Evolutionary conservation across 2,888 invertebrate species (phyloP).

Genomic region (Parelbella ahira): DNA sequence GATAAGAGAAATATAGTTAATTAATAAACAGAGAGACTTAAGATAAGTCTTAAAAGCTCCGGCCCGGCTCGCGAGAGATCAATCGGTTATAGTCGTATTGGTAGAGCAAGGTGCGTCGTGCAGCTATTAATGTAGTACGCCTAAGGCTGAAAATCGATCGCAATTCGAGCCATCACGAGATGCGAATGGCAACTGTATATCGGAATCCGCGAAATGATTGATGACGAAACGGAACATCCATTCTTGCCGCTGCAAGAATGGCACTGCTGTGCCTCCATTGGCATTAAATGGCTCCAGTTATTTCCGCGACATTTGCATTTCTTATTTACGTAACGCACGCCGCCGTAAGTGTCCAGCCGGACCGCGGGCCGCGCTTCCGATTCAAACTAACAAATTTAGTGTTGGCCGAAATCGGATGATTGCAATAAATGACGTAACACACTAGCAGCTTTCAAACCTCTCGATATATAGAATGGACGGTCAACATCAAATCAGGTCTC

Average conservation of each 20-base stretch:
- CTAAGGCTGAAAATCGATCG: constrained; percentile 10
- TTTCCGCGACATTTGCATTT: constrained; percentile 26
- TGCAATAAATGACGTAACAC: constrained; percentile 7
- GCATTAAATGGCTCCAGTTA: constrained; percentile 7
- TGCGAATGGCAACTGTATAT: constrained; percentile 5
- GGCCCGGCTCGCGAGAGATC: constrained; percentile 20
- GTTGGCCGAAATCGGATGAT: constrained; percentile 15
- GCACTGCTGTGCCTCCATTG: neutral
- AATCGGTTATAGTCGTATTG: constrained; percentile 13
- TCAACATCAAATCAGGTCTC: constrained; percentile 38
- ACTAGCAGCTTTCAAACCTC: constrained; percentile 6
- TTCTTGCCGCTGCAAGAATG: constrained; percentile 5
- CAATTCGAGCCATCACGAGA: neutral
- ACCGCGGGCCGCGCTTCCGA: constrained; percentile 2
- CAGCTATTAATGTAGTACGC: constrained; percentile 7
- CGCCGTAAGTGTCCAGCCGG: constrained; percentile 7
- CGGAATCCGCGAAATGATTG: constrained; percentile 11
- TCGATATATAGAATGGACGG: neutral
- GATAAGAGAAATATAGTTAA: constrained; percentile 23
- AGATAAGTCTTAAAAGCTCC: constrained; percentile 23
- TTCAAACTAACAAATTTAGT: neutral
- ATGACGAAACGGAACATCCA: constrained; percentile 16
- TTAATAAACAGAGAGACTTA: constrained; percentile 24
- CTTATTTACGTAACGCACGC: constrained; percentile 24
- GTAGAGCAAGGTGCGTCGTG: constrained; percentile 9